A percentile compares a stretch with the other conserved stretches of the same genome.
Conservation (phyloP, 2,888 invertebrate genomes). For the Pollenia labialis region DNA sequence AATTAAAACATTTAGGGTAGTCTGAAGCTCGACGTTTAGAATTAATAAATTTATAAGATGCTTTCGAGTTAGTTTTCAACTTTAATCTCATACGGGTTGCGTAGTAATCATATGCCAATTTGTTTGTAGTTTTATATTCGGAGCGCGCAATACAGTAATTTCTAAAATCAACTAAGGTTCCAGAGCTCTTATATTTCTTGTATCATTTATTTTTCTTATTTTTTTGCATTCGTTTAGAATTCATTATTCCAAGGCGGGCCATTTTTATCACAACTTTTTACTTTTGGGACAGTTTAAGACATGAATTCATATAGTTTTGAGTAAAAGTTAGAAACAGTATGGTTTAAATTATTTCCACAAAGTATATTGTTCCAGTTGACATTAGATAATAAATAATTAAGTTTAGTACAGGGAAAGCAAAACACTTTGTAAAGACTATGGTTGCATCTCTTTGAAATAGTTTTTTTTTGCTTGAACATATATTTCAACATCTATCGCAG, state of each 20-base stretch:
- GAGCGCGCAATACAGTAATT: neutral
- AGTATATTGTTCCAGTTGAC: neutral
- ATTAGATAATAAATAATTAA: too few species aligned
- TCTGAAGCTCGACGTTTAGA: neutral
- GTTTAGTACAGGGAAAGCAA: too few species aligned
- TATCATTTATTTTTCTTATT: neutral
- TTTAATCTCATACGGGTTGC: neutral
- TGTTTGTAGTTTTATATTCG: too few species aligned
- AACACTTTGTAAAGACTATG: neutral
- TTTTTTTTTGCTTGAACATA: too few species aligned
- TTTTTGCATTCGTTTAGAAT: neutral
- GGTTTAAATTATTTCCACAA: constrained; percentile 1
- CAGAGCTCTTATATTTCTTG: neutral
- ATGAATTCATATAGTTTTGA: neutral
- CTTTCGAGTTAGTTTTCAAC: neutral
- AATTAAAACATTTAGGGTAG: too few species aligned
- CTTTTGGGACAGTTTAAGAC: neutral
- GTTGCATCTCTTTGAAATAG: too few species aligned
- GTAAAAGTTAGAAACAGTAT: constrained; percentile 7
- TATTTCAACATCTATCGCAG: too few species aligned
- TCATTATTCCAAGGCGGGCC: neutral
- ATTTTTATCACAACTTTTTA: neutral
- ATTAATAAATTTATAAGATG: neutral
- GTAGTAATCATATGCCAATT: too few species aligned
- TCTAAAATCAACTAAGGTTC: neutral